Evolutionary conservation across 2,113 vertebrate genomes (phyloP), one percentile per base, ranked within the genome.

Genomic region (Tupaia chinensis): DNA sequence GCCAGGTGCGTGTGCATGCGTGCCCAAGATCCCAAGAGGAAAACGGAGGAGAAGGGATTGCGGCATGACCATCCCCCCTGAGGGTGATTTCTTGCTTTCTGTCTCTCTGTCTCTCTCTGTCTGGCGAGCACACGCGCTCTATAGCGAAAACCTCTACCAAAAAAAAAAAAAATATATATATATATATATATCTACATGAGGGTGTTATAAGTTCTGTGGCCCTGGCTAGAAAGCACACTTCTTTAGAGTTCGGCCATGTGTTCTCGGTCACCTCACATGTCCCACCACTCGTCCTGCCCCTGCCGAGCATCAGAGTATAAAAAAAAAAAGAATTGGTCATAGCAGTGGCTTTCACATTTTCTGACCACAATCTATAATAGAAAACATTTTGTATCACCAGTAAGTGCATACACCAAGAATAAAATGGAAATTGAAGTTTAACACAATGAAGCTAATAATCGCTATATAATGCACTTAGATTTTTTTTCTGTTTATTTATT

Each of bases 341-440:
- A 27, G 70, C 16, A 63, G 15, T 83, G 22, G 27, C 23, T 93
- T 87, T 84, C 56, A 66, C 54, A 19, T 17, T 32, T 93, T 65
- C 86, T 7, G 9, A 73, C 27, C 61, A 80, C 11, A 74, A 79
- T 56, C 34, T 20, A 34, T 8, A 80, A 7, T 23, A 83, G 73
- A 65, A 88, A 79, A 76, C 58, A 58, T 60, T 93, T 87, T 72
- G 7, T 65, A 65, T 87, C 20, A 29, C 44, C 14, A 25, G 53
- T 34, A 93, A 79, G 73, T 44, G 9, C 23, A 44, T 74, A n/a
- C 20, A 60, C 32, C 27, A 32, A 63, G 72, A 85, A 80, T 44
- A 94, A 93, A 74, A 84, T 25, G 44, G 82, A 70, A 94, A 82
- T 11, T 79, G 23, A 81, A 93, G 25, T 73, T 72, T 77, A 73